A percentile compares a stretch with the other conserved stretches of the same genome.
Evolutionary conservation across 2,888 invertebrate species (phyloP).

Genomic region (Anticlea derivata): DNA sequence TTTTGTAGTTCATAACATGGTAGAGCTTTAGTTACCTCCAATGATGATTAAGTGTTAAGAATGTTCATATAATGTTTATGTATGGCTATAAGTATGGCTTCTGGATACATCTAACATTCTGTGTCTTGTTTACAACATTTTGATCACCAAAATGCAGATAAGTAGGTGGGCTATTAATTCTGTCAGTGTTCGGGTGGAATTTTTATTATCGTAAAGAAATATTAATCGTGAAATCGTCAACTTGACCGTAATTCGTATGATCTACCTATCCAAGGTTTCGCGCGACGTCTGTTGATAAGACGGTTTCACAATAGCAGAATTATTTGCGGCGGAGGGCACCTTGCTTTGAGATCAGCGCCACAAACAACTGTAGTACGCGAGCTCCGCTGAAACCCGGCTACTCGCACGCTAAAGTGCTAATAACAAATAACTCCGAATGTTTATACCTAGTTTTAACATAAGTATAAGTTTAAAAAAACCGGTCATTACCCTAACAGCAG

Average conservation of each 20-base stretch:
- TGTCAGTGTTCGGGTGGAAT: conserved; percentile 46
- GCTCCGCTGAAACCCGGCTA: conserved; percentile 69
- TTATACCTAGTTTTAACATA: too few species aligned
- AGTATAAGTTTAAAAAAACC: too few species aligned
- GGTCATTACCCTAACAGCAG: too few species aligned
- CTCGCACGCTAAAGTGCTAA: conserved; percentile 61
- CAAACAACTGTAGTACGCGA: conserved; percentile 74
- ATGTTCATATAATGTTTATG: too few species aligned
- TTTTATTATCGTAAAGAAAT: conserved; percentile 67
- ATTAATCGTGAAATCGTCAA: conserved; percentile 79
- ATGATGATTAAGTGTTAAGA: conserved; percentile 5
- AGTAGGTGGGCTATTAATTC: conserved; percentile 28
- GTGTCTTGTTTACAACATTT: conserved; percentile 20
- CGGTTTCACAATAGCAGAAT: conserved; percentile 82
- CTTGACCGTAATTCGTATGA: conserved; percentile 83
- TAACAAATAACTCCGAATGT: too few species aligned
- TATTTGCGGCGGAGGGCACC: conserved; percentile 78
- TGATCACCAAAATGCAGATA: conserved; percentile 29
- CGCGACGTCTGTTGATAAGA: conserved; percentile 71
- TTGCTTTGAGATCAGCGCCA: conserved; percentile 78
- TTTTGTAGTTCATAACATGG: not conserved
- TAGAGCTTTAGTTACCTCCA: not conserved
- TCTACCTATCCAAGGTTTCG: conserved; percentile 77
- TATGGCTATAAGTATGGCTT: not conserved
- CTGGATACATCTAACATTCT: not conserved